A percentile compares a stretch with the other conserved stretches of the same genome.
phyloP scores from a whole-genome alignment of 2,797 vertebrate species.

The Propithecus perrieri region DNA sequence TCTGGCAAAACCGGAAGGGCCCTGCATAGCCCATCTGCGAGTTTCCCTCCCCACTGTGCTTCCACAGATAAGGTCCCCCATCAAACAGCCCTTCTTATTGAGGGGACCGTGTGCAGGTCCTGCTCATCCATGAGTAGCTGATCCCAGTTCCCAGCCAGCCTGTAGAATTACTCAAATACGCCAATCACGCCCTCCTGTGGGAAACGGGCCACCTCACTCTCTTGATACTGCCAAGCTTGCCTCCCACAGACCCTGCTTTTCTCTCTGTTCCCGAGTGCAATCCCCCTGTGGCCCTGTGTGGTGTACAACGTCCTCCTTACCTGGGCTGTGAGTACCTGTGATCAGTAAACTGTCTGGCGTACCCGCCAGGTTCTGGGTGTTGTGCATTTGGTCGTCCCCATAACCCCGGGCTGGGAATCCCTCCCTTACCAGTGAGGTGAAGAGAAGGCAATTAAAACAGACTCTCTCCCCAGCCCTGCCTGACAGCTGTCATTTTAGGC shows the following conservation, averaged over 20 bases:
- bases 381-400: not conserved
- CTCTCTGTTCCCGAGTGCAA: not conserved
- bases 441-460: not conserved
- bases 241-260: not conserved
- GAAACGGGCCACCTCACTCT: not conserved
- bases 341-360: fast-evolving
- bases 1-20: not conserved
- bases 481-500: not conserved
- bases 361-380: fast-evolving
- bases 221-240: not conserved
- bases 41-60: not conserved
- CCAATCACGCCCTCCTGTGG: not conserved
- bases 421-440: not conserved
- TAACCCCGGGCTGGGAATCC: not conserved
- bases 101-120: not conserved
- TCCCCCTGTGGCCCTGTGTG: not conserved
- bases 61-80: not conserved
- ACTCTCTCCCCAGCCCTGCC: not conserved
- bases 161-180: not conserved
- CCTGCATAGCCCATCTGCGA: not conserved
- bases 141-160: not conserved
- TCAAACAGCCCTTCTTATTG: not conserved
- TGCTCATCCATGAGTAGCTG: not conserved
- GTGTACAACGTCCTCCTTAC: not conserved
- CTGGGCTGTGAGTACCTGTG: not conserved